Evolutionary conservation across 2,797 vertebrate species (phyloP), one percentile per base, ranked within the genome.

Genomic region (Alca torda): DNA sequence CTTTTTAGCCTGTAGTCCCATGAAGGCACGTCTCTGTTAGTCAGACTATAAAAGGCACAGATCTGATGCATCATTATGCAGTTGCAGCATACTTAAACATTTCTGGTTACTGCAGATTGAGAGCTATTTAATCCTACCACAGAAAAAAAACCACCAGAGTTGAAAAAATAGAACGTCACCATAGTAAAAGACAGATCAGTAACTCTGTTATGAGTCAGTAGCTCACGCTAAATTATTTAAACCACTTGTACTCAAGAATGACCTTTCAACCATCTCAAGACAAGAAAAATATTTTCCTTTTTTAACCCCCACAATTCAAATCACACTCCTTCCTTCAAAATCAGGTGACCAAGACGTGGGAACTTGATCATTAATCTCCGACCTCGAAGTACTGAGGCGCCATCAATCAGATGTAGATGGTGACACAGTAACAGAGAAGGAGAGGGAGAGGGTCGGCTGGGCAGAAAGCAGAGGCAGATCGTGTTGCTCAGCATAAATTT

Each of bases 171-270:
- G 89, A 87, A 74, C 37, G 63, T 88, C 77, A 95, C 67, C 28
- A 20, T 78, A 93, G 83, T 59, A 91, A 84, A 93, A 97, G 91
- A 84, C 64, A 84, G 75, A 79, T 78, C 83, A 89, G 65, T 91
- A 93, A 92, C 57, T 95, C 79, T 90, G 70, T 87, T 94, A 95
- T 81, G 76, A 76, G 63, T 93, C 84, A 96, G 92, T 95, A 92
- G 92, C 84, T 89, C 91, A 94, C 54, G 1, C 95, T 97, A 97
- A 97, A 97, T 92, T 95, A 97, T 97, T 98, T 96, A 96, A 98
- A 97, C 95, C 84, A 92, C 90, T 96, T 96, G 84, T 86, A 91
- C 94, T 91, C 93, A 96, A 90, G 90, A 96, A 96, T 96, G 97
- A 97, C 95, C 96, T 97, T 96, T 95, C 84, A 95, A 93, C 74